Evolutionary conservation across 2,888 invertebrate genomes (phyloP).

Genomic region (Pristionchus entomophagus): DNA sequence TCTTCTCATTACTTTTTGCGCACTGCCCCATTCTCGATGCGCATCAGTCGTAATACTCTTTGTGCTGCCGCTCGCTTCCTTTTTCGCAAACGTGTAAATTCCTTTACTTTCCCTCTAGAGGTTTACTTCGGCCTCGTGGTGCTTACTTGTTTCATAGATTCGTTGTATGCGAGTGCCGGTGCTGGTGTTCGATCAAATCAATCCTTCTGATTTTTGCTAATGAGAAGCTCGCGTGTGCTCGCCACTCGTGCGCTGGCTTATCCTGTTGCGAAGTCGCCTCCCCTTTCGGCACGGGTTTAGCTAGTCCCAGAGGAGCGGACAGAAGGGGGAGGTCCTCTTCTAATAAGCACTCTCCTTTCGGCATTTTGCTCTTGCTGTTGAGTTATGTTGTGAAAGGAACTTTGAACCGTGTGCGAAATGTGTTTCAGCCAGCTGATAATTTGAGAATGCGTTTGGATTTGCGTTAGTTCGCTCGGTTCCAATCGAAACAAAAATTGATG

Average conservation of each 20-base stretch:
- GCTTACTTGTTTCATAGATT: too few relatives aligned
- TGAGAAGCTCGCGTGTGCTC: background rate
- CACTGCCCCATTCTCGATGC: conserved; percentile 21
- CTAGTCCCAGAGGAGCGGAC: conserved; percentile 3
- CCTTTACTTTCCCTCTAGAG: background rate
- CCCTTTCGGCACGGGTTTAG: background rate
- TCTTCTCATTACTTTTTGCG: conserved; percentile 37
- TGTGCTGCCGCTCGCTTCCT: background rate
- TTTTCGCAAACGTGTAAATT: background rate
- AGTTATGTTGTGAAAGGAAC: too few relatives aligned
- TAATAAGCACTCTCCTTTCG: conserved; percentile 25
- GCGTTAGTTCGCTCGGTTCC: too few relatives aligned
- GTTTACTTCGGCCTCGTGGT: background rate
- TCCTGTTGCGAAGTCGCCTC: conserved; percentile 25
- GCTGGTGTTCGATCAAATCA: too few relatives aligned
- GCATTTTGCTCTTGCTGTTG: background rate
- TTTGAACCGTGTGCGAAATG: too few relatives aligned
- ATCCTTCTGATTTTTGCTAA: background rate
- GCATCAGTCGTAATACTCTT: background rate
- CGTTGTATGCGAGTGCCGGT: too few relatives aligned
- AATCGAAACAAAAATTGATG: too few relatives aligned
- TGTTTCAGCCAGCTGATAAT: too few relatives aligned
- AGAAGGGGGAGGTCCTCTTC: background rate
- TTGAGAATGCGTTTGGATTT: too few relatives aligned
- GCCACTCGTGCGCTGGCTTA: background rate